These are phyloP conservation scores for Drosophila guanche DNA, from an alignment of 1,140 invertebrate genomes.

Conservation along the genomic window DNA sequence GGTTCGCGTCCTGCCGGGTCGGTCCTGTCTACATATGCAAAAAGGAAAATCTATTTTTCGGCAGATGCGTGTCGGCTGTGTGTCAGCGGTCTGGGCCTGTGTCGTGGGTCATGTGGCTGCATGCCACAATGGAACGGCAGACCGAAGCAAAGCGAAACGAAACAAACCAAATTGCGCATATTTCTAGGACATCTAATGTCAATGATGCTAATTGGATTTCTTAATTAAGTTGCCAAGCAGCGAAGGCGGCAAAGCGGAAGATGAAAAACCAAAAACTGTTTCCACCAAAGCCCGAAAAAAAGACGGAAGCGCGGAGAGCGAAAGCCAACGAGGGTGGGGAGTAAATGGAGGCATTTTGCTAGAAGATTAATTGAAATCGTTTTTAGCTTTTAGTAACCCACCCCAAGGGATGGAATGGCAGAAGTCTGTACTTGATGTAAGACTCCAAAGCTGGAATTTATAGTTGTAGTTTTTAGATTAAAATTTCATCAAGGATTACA, in stretches of 20 bases:
- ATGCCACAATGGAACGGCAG: slow-evolving; percentile 28
- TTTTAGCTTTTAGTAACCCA: background rate
- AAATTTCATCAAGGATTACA: too few relatives aligned
- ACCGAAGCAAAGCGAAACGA: slow-evolving; percentile 23
- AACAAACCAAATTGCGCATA: slow-evolving; percentile 75
- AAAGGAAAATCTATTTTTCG: slow-evolving; percentile 48
- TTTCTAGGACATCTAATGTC: slow-evolving; percentile 72
- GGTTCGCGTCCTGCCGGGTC: background rate
- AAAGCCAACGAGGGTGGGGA: background rate
- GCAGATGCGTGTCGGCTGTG: slow-evolving; percentile 33
- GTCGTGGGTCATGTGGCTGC: slow-evolving; percentile 16
- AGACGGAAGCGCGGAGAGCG: background rate
- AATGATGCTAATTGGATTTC: slow-evolving; percentile 81
- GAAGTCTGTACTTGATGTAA: background rate
- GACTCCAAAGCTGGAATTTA: slow-evolving; percentile 2
- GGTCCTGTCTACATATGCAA: slow-evolving; percentile 31
- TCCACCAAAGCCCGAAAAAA: slow-evolving; percentile 14
- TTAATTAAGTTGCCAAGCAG: slow-evolving; percentile 74
- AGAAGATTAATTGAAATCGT: slow-evolving; percentile 3
- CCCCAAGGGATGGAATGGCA: background rate
- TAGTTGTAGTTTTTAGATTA: background rate
- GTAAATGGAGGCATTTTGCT: slow-evolving; percentile 3
- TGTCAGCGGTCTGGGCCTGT: slow-evolving; percentile 5
- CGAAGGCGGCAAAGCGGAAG: slow-evolving; percentile 4
- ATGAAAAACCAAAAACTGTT: slow-evolving; percentile 10